Evolutionary conservation across 2,888 invertebrate species (phyloP).

Genomic region (Oscheius sp.): DNA sequence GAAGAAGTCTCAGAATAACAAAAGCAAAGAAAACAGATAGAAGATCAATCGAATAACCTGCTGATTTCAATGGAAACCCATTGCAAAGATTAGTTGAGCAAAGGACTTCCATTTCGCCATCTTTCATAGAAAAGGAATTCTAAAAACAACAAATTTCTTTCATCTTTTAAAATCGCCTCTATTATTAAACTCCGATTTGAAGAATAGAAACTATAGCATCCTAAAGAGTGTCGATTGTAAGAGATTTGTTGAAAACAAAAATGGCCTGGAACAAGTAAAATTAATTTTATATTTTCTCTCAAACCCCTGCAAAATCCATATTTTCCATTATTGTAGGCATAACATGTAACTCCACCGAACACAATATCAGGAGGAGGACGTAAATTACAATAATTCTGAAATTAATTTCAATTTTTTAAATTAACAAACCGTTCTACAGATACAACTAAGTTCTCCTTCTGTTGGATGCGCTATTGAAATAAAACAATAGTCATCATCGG

Average conservation of each 20-base stretch:
- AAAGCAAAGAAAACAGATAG: not conserved
- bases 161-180: too few species aligned
- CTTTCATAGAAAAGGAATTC: not conserved
- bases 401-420: not conserved
- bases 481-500: not conserved
- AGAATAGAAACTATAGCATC: not conserved
- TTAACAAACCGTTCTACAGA: not conserved
- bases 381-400: slow-evolving; percentile 6
- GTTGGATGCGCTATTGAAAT: not conserved
- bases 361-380: not conserved
- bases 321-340: not conserved
- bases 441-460: not conserved
- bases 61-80: not conserved
- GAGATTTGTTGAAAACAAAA: not conserved
- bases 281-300: not conserved
- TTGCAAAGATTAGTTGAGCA: slow-evolving; percentile 1
- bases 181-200: not conserved
- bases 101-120: not conserved
- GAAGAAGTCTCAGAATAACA: not conserved
- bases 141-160: not conserved
- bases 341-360: not conserved
- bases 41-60: not conserved
- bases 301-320: not conserved
- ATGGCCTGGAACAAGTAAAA: not conserved
- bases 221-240: not conserved